These are phyloP conservation scores for Lycaena phlaeas DNA, from an alignment of 2,888 invertebrate genomes.

Conservation along the genomic window DNA sequence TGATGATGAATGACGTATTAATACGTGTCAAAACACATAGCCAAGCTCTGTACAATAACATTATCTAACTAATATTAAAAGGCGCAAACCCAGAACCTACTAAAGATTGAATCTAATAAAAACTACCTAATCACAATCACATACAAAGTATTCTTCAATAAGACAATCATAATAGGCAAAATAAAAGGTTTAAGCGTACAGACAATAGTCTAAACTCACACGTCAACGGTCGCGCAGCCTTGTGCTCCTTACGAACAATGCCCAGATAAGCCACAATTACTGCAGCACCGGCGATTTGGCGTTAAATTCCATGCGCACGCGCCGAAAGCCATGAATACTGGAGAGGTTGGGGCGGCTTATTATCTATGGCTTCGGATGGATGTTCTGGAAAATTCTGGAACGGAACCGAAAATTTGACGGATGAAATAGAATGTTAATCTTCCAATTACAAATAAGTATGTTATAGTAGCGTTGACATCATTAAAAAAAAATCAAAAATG, in stretches of 20 bases:
- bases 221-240: slow-evolving; percentile 50
- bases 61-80: no score
- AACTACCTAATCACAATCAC: not conserved
- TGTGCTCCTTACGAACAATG: slow-evolving; percentile 66
- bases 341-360: no score
- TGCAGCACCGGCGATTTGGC: slow-evolving; percentile 52
- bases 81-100: no score
- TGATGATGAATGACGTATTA: no score
- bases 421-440: not conserved
- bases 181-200: slow-evolving; percentile 15
- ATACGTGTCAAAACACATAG: no score
- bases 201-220: slow-evolving; percentile 29
- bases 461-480: not conserved
- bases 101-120: no score
- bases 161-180: slow-evolving; percentile 11
- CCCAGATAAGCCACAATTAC: slow-evolving; percentile 67
- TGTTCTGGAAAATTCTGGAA: no score
- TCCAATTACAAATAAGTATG: not conserved
- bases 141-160: not conserved
- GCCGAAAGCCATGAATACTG: slow-evolving; percentile 17
- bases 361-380: not conserved
- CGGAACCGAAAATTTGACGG: no score
- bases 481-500: not conserved
- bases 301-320: slow-evolving; percentile 56
- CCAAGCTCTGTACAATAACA: no score